Base-by-base conservation (phyloP, 1,140 invertebrate species). In the Pogonognathellus flavescens region DNA sequence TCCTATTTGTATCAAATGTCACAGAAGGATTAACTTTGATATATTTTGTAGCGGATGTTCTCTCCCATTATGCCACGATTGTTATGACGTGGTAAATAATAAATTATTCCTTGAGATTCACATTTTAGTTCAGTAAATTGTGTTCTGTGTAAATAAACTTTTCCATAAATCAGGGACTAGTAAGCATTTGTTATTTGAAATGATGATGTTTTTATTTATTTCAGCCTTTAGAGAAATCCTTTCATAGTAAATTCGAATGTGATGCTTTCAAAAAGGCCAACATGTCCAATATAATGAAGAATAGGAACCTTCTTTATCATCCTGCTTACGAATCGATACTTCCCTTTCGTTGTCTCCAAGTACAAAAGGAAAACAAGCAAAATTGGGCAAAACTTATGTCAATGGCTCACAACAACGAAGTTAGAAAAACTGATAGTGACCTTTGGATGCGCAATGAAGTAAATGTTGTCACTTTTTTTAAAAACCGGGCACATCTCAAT, bases 11-110 rank as follows among this genome's bases (percentile, higher is more conserved):
- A 85, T 89, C 1, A 94, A 93, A 0, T 94, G 94, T 89, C 94
- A 93, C 87, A 91, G 91, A 88, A 13, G 18, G 41, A 90, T 91
- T 18, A 18, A 22, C 0, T 90, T 90, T 0, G 92, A 91, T 9
- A 90, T 90, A n/a, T 89, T 92, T 3, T 95, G 95, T 87, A 87
- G 90, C 0, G 91, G 92, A 62, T 96, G 95, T 86, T 94, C 94
- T 1, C 96, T 95, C 94, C 94, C 94, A 0, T 90, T 95, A 84
- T 96, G 95, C 89, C 92, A 41, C n/a, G 31, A 76, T 4, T 76
- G 70, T 92, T 1, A 90, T 91, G 52, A 90, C 91, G 1, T 95
- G 94, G 50, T 81, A 53, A 80, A 20, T 50, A 18, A 16, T 70
- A 22, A 22, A 13, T 14, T 22, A 31, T 20, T 18, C 13, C 20